Percentiles rank a stretch among this genome's conserved stretches.
These are phyloP conservation scores for Sparidentex hasta DNA, from an alignment of 2,797 vertebrate genomes.

Conservation along the genomic window DNA sequence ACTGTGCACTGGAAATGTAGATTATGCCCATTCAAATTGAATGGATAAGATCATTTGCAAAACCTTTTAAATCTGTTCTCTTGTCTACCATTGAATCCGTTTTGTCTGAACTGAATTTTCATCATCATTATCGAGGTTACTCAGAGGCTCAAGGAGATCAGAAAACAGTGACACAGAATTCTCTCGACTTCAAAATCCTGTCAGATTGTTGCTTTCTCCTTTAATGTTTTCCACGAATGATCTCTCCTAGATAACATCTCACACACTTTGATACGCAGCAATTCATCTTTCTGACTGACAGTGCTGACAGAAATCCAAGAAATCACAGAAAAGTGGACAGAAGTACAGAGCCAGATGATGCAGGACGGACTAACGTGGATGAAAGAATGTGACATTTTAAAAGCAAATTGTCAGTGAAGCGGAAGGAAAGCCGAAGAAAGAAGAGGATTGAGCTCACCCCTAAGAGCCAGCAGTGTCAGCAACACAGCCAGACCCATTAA, in stretches of 20 bases:
- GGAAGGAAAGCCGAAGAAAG: neutral
- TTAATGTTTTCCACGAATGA: neutral
- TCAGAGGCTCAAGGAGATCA: neutral
- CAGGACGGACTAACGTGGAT: neutral
- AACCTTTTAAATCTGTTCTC: neutral
- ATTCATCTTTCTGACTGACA: neutral
- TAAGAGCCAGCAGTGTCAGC: constrained; percentile 61
- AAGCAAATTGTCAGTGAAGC: neutral
- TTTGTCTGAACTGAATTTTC: neutral
- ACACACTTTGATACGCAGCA: neutral
- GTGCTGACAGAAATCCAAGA: neutral
- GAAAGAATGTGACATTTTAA: neutral
- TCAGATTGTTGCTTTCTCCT: neutral
- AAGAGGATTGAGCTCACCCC: constrained; percentile 65
- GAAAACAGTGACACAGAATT: neutral
- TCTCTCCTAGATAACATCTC: neutral
- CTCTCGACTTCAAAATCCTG: neutral
- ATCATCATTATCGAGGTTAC: neutral
- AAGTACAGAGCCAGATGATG: neutral
- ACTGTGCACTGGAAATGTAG: neutral
- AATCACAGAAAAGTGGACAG: neutral
- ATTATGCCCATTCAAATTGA: neutral
- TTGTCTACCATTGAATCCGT: neutral
- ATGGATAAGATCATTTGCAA: neutral
- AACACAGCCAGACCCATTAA: constrained; percentile 57